Base-by-base conservation (phyloP, 2,888 invertebrate genomes). In the Tenthredo distinguenda region DNA sequence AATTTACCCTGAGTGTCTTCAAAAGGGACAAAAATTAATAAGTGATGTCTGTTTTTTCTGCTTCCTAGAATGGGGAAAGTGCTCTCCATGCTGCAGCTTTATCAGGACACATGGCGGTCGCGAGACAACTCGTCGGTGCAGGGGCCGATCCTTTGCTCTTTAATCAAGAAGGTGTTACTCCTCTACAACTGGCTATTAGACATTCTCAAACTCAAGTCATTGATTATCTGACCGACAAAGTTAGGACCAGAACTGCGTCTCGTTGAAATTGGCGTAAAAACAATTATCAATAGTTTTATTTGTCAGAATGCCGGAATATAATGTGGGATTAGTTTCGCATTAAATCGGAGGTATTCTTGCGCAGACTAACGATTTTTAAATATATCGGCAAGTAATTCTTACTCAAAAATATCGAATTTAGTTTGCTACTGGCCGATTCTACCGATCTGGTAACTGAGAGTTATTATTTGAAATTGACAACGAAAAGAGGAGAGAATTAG, bases 71-170 rank as follows among this genome's bases (percentile, higher is more conserved):
- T 94, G 99, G 98, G 0, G 98, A 99, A 94, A 96, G 97, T 85
- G 97, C 98, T 0, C 94, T 99, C 79, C 99, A 99, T 94, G 98
- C 98, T 77, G 98, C 98, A 3, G 97, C 97, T 58, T 96, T 98
- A 94, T 98, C 97, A 93, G 98, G 98, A 0, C 97, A 98, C 91
- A 95, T 97, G 92, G 94, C 96, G 3, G 97, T 98, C 81, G 97
- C 97, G 85, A 96, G 97, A 91, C 96, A 97, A 91, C 94, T 98
- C 68, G 94, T 97, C 76, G 96, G 95, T 85, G 96, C 96, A 87
- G 96, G 96, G 71, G 95, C 96, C 81, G 95, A 97, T 94, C 95
- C 96, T 74, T 94, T 94, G 87, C 91, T 97, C 87, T 95, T 95
- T 91, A 97, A 98, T 92, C 96, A 96, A 93, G 97, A 97, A 86